These are phyloP conservation scores for Ammodytes dubius DNA, from an alignment of 2,113 vertebrate genomes.

Conservation along the genomic window DNA sequence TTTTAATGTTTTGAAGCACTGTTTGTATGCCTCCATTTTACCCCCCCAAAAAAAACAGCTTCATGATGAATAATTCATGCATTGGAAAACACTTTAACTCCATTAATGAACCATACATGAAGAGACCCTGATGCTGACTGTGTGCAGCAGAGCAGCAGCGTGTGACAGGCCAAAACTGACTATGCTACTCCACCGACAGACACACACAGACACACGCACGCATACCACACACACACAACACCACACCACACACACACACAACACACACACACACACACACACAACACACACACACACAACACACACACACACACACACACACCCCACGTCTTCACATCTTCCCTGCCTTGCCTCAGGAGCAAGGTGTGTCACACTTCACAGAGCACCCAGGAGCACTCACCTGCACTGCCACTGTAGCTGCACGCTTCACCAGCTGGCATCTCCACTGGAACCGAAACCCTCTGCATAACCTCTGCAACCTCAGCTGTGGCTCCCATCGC, in stretches of 20 bases:
- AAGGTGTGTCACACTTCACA: slow-evolving; percentile 69
- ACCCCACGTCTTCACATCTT: slow-evolving; percentile 7
- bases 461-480: slow-evolving; percentile 61
- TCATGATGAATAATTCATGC: slow-evolving; percentile 49
- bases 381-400: slow-evolving; percentile 65
- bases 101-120: slow-evolving; percentile 37
- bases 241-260: background rate
- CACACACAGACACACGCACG: too few relatives aligned
- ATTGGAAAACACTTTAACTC: slow-evolving; percentile 34
- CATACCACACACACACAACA: background rate
- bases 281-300: too few relatives aligned
- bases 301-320: too few relatives aligned
- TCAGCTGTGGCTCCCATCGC: slow-evolving; percentile 46
- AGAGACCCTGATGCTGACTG: slow-evolving; percentile 27
- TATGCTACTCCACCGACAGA: slow-evolving; percentile 19
- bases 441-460: slow-evolving; percentile 51
- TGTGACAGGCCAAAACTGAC: slow-evolving; percentile 43
- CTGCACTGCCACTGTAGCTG: slow-evolving; percentile 66
- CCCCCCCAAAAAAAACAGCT: background rate
- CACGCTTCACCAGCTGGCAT: slow-evolving; percentile 61
- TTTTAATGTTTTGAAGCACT: slow-evolving; percentile 1
- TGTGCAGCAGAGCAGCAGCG: slow-evolving; percentile 39
- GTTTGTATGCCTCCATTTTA: background rate
- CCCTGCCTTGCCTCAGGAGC: slow-evolving; percentile 40
- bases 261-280: too few relatives aligned